These are phyloP conservation scores for Hypsibius dujardini DNA, from an alignment of 1,140 invertebrate genomes.

Conservation along the genomic window DNA sequence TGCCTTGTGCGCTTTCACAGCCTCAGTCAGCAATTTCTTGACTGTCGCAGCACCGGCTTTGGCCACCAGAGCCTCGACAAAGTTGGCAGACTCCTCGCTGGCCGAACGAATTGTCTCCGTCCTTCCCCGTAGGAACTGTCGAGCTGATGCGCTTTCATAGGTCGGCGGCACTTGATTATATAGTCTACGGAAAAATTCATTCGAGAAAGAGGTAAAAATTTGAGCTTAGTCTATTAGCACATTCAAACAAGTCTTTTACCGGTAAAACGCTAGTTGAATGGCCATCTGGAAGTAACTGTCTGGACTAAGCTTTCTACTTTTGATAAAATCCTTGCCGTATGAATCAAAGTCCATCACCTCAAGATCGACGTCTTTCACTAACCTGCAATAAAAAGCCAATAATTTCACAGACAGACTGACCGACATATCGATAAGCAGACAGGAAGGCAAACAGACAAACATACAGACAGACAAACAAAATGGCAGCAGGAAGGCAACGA, in stretches of 20 bases:
- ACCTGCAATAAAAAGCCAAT: slow-evolving; percentile 30
- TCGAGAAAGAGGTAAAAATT: slow-evolving; percentile 22
- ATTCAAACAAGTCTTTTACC: slow-evolving; percentile 25
- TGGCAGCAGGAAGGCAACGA: too few species aligned
- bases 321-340: slow-evolving; percentile 65
- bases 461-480: too few species aligned
- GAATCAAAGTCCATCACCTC: slow-evolving; percentile 32
- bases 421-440: too few species aligned
- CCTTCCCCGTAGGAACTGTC: slow-evolving; percentile 58
- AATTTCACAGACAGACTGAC: too few species aligned
- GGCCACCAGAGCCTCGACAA: slow-evolving; percentile 49
- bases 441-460: too few species aligned
- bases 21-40: slow-evolving; percentile 46
- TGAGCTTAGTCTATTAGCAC: too few species aligned
- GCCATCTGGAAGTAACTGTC: slow-evolving; percentile 84
- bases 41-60: slow-evolving; percentile 32
- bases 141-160: slow-evolving; percentile 67
- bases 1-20: slow-evolving; percentile 58
- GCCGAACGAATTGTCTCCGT: slow-evolving; percentile 81
- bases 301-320: slow-evolving; percentile 58
- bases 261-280: slow-evolving; percentile 66
- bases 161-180: slow-evolving; percentile 55
- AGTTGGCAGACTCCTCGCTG: slow-evolving; percentile 54
- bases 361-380: slow-evolving; percentile 30
- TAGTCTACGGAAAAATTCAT: slow-evolving; percentile 37